Evolutionary conservation across 1,140 invertebrate species (phyloP).

Genomic region (Drosophila bocki): DNA sequence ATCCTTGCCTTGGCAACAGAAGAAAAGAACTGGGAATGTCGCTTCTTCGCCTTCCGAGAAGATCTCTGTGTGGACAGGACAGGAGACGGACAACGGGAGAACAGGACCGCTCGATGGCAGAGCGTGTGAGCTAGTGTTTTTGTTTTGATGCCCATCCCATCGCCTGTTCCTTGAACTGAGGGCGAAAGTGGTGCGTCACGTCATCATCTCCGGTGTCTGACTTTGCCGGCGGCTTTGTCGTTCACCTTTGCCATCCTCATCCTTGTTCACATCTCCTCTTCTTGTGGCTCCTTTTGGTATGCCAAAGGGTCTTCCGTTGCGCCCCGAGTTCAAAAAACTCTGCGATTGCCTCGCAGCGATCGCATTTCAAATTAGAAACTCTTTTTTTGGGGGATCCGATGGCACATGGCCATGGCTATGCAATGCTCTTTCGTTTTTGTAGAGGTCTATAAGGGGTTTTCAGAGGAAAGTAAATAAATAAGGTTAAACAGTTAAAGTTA

Average conservation of each 20-base stretch:
- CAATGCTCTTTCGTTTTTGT: constrained; percentile 42
- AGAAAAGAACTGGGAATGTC: constrained; percentile 50
- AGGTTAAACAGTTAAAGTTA: not conserved
- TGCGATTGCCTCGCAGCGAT: constrained; percentile 55
- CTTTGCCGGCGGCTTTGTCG: constrained; percentile 60
- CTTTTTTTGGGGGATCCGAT: constrained; percentile 22
- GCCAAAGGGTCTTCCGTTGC: constrained; percentile 41
- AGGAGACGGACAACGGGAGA: constrained; percentile 12
- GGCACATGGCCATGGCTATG: constrained; percentile 43
- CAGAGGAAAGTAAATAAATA: too few species aligned
- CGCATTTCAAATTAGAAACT: constrained; percentile 65
- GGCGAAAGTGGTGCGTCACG: constrained; percentile 75
- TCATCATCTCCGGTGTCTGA: constrained; percentile 54
- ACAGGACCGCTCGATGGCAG: constrained; percentile 29
- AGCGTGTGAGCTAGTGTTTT: constrained; percentile 53
- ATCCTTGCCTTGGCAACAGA: constrained; percentile 62
- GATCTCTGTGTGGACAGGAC: constrained; percentile 16
- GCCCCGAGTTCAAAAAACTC: constrained; percentile 74
- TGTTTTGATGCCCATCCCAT: constrained; percentile 44
- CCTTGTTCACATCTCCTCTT: constrained; percentile 21
- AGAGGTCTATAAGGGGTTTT: not conserved
- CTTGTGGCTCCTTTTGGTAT: constrained; percentile 33
- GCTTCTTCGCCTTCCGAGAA: constrained; percentile 39
- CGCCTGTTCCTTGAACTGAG: constrained; percentile 73
- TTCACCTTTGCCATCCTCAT: constrained; percentile 56